Evolutionary conservation across 92 coral and sea anemone genomes (phyloP).

Genomic region (Anthopleura xanthogrammica): DNA sequence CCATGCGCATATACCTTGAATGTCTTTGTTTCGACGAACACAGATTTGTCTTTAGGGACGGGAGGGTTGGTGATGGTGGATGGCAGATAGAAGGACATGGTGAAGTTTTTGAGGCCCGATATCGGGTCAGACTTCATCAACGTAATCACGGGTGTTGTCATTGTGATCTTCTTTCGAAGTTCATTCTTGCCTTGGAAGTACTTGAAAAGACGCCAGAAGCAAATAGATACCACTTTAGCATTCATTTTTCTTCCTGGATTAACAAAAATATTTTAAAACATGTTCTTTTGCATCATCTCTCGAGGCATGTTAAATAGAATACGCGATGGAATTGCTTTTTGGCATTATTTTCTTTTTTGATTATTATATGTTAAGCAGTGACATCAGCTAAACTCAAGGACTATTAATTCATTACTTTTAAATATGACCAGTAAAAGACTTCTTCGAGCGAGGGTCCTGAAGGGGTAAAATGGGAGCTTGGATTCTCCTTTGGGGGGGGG

Average conservation of each 20-base stretch:
- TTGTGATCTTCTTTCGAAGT: slow-evolving; percentile 23
- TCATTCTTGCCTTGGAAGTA: slow-evolving; percentile 52
- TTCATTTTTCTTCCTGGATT: not conserved
- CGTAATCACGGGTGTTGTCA: slow-evolving; percentile 52
- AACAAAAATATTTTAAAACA: too few relatives aligned
- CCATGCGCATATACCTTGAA: slow-evolving; percentile 43
- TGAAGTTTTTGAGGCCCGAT: slow-evolving; percentile 10
- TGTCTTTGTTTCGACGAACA: slow-evolving; percentile 11
- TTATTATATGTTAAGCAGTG: too few relatives aligned
- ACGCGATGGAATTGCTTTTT: too few relatives aligned
- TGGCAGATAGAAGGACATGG: slow-evolving; percentile 57
- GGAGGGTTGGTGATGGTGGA: slow-evolving; percentile 26
- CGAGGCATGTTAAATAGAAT: too few relatives aligned
- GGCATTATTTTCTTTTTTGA: too few relatives aligned
- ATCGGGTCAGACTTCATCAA: not conserved
- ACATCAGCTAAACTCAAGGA: too few relatives aligned
- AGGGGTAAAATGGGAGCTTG: too few relatives aligned
- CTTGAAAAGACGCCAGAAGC: slow-evolving; percentile 44
- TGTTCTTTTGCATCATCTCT: too few relatives aligned
- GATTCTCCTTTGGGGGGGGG: too few relatives aligned
- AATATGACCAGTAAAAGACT: too few relatives aligned
- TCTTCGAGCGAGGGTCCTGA: too few relatives aligned
- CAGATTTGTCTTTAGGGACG: slow-evolving; percentile 14
- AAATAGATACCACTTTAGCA: not conserved
- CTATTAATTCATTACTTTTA: too few relatives aligned